Percentiles rank a stretch among this genome's conserved stretches.
These are phyloP conservation scores for Drosophila meridionalis DNA, from an alignment of 2,888 invertebrate genomes.

Conservation along the genomic window DNA sequence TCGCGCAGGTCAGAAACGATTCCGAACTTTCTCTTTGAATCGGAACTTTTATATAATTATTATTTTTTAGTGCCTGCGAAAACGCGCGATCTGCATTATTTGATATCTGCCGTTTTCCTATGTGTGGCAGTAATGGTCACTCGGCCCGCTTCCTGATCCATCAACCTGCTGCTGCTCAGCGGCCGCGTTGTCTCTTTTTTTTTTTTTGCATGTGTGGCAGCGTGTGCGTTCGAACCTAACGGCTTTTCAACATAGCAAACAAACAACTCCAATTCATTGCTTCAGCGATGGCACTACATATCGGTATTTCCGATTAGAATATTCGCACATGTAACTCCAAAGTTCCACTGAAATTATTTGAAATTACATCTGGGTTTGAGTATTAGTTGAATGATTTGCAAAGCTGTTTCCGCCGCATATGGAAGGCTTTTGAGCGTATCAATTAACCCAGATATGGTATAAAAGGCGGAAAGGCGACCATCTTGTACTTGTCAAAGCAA, in stretches of 20 bases:
- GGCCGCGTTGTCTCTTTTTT: slow-evolving; percentile 32
- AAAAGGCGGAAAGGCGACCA: slow-evolving; percentile 15
- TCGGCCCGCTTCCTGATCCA: slow-evolving; percentile 27
- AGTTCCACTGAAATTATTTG: background rate
- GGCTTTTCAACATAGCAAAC: slow-evolving; percentile 46
- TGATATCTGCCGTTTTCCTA: slow-evolving; percentile 10
- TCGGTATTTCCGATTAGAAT: slow-evolving; percentile 37
- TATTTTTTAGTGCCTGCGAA: slow-evolving; percentile 2
- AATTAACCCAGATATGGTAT: slow-evolving; percentile 49
- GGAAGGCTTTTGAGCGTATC: background rate
- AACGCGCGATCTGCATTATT: slow-evolving; percentile 32
- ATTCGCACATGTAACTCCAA: slow-evolving; percentile 25
- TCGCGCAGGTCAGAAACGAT: slow-evolving; percentile 1
- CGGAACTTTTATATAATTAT: slow-evolving; percentile 41
- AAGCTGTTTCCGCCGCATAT: slow-evolving; percentile 4
- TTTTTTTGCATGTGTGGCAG: slow-evolving; percentile 20
- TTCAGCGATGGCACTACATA: slow-evolving; percentile 43
- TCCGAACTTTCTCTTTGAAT: slow-evolving; percentile 15
- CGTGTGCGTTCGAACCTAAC: slow-evolving; percentile 32
- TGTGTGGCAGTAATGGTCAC: slow-evolving; percentile 54
- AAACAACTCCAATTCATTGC: slow-evolving; percentile 54
- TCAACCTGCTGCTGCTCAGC: slow-evolving; percentile 43
- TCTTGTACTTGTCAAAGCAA: too few relatives aligned
- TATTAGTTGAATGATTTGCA: slow-evolving; percentile 3
- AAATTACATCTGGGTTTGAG: slow-evolving; percentile 8